These are phyloP conservation scores for Callopanchax toddi DNA, from an alignment of 2,113 vertebrate genomes.

Conservation along the genomic window DNA sequence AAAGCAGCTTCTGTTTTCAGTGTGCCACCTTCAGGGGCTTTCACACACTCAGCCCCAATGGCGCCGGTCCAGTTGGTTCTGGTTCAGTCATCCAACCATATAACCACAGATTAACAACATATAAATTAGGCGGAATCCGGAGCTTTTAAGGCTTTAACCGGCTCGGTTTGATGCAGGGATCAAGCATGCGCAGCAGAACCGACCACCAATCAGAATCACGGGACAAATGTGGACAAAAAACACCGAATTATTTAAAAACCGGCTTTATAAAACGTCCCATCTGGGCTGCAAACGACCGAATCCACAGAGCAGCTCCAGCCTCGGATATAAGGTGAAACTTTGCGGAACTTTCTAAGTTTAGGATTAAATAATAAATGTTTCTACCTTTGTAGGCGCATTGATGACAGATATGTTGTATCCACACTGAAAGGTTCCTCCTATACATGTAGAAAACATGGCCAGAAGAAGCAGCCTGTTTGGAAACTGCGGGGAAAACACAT, in stretches of 20 bases:
- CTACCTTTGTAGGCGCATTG: constrained; percentile 86
- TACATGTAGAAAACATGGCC: constrained; percentile 83
- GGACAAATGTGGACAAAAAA: not conserved
- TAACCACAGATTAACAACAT: not conserved
- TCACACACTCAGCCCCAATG: not conserved
- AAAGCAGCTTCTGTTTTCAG: too few relatives aligned
- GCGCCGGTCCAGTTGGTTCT: not conserved
- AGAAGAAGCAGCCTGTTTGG: constrained; percentile 81
- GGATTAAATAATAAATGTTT: not conserved
- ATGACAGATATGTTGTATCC: constrained; percentile 90
- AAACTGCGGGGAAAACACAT: constrained; percentile 70
- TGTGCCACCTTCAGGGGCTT: not conserved
- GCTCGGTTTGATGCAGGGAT: not conserved
- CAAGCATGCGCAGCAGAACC: not conserved
- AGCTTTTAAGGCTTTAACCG: not conserved
- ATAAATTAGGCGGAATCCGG: not conserved
- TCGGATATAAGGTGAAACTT: too few relatives aligned
- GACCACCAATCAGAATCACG: not conserved
- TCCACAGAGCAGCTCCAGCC: too few relatives aligned
- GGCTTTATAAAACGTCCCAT: not conserved
- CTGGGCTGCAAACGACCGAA: too few relatives aligned
- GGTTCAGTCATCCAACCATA: not conserved
- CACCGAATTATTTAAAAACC: not conserved
- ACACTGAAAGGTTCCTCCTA: constrained; percentile 91
- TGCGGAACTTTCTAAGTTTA: too few relatives aligned